These are phyloP conservation scores for Argya squamiceps DNA, from an alignment of 2,797 vertebrate genomes.

Conservation along the genomic window DNA sequence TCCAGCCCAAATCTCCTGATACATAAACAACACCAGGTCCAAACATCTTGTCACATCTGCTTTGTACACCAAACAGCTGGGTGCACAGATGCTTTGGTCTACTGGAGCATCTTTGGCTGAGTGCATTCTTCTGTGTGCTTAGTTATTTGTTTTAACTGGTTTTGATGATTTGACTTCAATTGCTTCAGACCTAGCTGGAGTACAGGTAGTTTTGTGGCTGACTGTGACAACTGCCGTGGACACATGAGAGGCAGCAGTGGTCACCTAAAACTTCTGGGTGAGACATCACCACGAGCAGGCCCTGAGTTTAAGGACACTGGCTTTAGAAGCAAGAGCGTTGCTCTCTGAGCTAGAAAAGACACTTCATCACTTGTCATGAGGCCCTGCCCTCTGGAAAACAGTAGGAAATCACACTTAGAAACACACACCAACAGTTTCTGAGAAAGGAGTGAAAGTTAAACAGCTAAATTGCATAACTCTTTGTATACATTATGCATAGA, in stretches of 20 bases:
- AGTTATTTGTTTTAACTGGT: conserved; percentile 50
- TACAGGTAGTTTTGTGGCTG: background rate
- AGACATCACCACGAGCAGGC: background rate
- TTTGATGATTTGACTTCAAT: conserved; percentile 22
- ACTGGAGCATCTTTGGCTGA: conserved; percentile 6
- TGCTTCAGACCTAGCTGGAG: background rate
- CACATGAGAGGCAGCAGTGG: background rate
- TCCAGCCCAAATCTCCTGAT: background rate
- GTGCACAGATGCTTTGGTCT: conserved; percentile 59
- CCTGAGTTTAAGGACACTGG: background rate
- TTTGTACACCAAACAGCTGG: conserved; percentile 53
- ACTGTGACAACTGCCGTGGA: background rate
- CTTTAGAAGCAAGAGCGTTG: background rate
- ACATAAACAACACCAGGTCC: conserved; percentile 32
- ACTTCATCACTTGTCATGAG: background rate
- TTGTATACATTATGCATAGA: background rate
- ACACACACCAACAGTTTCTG: background rate
- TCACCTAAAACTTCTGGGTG: conserved; percentile 28
- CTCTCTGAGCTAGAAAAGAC: background rate
- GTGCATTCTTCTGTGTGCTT: conserved; percentile 14
- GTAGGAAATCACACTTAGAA: background rate
- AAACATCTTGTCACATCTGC: conserved; percentile 65
- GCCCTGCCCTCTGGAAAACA: background rate
- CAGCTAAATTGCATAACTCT: background rate
- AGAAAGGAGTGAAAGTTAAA: background rate